phyloP scores from a whole-genome alignment of 2,797 vertebrate genomes.

The Picus viridis region DNA sequence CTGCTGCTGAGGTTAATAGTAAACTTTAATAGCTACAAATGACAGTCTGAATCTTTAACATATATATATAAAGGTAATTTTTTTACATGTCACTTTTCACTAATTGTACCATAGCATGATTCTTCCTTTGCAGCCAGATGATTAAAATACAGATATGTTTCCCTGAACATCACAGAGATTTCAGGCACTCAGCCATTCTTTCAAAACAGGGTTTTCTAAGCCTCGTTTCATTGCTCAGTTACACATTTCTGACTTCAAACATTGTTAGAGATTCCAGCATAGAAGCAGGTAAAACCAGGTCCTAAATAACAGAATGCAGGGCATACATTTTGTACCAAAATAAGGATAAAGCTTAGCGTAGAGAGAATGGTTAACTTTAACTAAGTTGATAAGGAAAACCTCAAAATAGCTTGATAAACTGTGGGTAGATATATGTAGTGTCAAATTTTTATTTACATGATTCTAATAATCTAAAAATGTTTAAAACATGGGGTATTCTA shows the following conservation, averaged over 20 bases:
- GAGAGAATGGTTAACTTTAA: neutral
- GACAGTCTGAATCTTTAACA: neutral
- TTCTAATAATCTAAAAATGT: neutral
- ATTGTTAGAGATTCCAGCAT: neutral
- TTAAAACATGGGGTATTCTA: neutral
- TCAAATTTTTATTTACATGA: neutral
- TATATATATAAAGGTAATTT: neutral
- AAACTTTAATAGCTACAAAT: constrained; percentile 7
- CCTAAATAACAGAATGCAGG: neutral
- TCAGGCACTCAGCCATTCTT: neutral
- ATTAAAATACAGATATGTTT: constrained; percentile 34
- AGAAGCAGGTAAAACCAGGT: neutral
- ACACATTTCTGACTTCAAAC: neutral
- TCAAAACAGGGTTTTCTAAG: neutral
- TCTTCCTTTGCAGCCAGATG: constrained; percentile 20
- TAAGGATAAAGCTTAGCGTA: neutral
- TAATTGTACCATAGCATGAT: neutral
- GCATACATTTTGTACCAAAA: neutral
- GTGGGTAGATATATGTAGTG: neutral
- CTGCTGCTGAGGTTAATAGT: neutral
- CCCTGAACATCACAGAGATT: neutral
- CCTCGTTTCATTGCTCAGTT: neutral
- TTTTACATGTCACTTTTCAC: neutral
- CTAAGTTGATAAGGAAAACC: neutral
- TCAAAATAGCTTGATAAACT: neutral